These are phyloP conservation scores for Bedellia somnulentella DNA, from an alignment of 2,888 invertebrate genomes.

Conservation along the genomic window DNA sequence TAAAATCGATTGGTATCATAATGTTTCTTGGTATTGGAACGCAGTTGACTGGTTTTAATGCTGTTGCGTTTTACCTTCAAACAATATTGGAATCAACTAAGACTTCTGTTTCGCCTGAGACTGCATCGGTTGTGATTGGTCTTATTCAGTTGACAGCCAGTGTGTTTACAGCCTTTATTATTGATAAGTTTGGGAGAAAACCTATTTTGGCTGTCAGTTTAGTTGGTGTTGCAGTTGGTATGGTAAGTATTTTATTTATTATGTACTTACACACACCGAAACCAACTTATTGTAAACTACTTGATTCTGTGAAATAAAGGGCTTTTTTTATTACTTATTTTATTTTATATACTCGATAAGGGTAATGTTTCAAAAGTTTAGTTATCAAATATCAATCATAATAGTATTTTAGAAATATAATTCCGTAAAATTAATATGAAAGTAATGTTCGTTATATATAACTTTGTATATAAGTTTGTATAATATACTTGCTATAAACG, in stretches of 20 bases:
- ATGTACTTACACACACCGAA: too few species aligned
- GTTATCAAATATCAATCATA: too few species aligned
- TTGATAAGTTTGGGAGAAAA: slow-evolving; percentile 21
- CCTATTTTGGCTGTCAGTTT: slow-evolving; percentile 17
- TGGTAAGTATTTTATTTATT: too few species aligned
- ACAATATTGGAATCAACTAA: slow-evolving; percentile 27
- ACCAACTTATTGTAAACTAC: too few species aligned
- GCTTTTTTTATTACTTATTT: too few species aligned
- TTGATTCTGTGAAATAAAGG: too few species aligned
- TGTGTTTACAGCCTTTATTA: slow-evolving; percentile 18
- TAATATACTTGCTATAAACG: too few species aligned
- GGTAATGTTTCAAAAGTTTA: too few species aligned
- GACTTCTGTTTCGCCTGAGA: slow-evolving; percentile 23
- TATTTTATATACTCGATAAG: too few species aligned
- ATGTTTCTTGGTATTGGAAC: slow-evolving; percentile 14
- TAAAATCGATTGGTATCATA: slow-evolving; percentile 16
- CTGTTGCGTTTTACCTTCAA: slow-evolving; percentile 28
- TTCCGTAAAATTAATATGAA: not conserved
- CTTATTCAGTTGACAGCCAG: slow-evolving; percentile 25
- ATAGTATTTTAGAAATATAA: too few species aligned
- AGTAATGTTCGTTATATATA: not conserved
- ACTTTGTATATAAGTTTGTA: not conserved
- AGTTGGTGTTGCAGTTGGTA: slow-evolving; percentile 18
- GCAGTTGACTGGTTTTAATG: slow-evolving; percentile 25
- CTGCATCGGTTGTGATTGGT: slow-evolving; percentile 28